Evolutionary conservation across 2,797 vertebrate genomes (phyloP), one percentile per base, ranked within the genome.

Genomic region (Hoplostethus atlanticus): DNA sequence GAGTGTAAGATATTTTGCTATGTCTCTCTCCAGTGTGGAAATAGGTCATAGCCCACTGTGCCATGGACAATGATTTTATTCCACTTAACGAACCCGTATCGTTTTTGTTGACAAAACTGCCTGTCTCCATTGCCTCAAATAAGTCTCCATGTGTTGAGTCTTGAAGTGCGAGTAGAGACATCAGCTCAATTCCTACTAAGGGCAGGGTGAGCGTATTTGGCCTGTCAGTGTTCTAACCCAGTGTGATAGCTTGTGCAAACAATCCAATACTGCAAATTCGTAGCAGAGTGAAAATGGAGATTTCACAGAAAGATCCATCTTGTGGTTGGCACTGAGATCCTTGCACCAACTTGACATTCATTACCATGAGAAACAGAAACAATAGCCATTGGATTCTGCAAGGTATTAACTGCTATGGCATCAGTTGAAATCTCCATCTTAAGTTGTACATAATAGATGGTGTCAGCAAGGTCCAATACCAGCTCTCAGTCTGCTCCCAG

Each of bases 281-380:
- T 84, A 54, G 75, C 64, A 61, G 61, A 63, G 58, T 56, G 36
- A 64, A 77, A 73, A 34, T 42, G 12, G 40, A 44, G 7, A 40
- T 44, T 12, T 10, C 12, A 12, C 40, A 44, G 40, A 44, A 44
- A 10, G 7, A 12, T 9, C 9, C 40, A 70, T 79, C 84, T 86
- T 78, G 60, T 67, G 78, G 80, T 76, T 68, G 44, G 84, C 31
- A 52, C 70, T 1, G 59, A 76, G 56, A 25, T 74, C 63, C 64
- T 64, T 63, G 71, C 53, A 59, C 60, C 83, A 81, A 86, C 69
- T 65, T 69, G 47, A 48, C 79, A 80, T 67, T 60, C 54, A 71
- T 85, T 67, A 70, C 57, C 34, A 2, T 3, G 4, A 28, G 60
- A 68, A 79, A 74, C 21, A 34, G 36, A 57, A 44, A 75, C 53